Base-by-base conservation (phyloP, 2,113 vertebrate genomes). In the Takifugu bimaculatus region DNA sequence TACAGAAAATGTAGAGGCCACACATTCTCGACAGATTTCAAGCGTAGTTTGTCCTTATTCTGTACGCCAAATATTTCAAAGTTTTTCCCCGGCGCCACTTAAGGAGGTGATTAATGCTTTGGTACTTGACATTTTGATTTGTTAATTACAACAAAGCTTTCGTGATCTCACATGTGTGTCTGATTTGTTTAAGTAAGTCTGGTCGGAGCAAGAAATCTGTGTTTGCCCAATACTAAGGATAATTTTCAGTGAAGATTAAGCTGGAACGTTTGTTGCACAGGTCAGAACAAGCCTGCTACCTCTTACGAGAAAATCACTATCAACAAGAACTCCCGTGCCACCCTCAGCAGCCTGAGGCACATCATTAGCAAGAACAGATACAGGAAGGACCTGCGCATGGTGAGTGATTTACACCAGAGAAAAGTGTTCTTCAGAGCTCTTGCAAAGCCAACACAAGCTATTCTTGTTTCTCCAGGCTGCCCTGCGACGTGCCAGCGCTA, bases 281-380 rank as follows among this genome's bases (percentile, higher is more conserved):
- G 93, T 69, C 94, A 94, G 75, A 87, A 92, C 54, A 96, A 96
- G 73, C 95, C 94, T 4, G 90, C 68, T 11, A 88, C 60, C 11
- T 90, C 90, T 2, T 95, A 93, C 0, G 91, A 93, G 69, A 93
- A 93, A 72, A 93, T 94, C 71, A 93, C 93, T 32, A 92, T 96
- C 85, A 95, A 96, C 85, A 96, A 96, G 91, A 95, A 95, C 13
- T 91, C 92, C 0, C 91, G 94, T 2, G 92, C 93, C 64, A 95
- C 94, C 0, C 93, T 95, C 44, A 93, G 82, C 85, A 95, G 94
- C 78, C 74, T 96, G 75, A 90, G 93, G 54, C 93, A 96, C 88
- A 94, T 96, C 80, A 96, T 96, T 48, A 75, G 93, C 70, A 96
- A 94, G 87, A 95, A 94, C 73, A 94, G 91, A 3, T 96, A 96